Conservation (phyloP, 2,113 vertebrate species). For the Smithornis capensis region DNA sequence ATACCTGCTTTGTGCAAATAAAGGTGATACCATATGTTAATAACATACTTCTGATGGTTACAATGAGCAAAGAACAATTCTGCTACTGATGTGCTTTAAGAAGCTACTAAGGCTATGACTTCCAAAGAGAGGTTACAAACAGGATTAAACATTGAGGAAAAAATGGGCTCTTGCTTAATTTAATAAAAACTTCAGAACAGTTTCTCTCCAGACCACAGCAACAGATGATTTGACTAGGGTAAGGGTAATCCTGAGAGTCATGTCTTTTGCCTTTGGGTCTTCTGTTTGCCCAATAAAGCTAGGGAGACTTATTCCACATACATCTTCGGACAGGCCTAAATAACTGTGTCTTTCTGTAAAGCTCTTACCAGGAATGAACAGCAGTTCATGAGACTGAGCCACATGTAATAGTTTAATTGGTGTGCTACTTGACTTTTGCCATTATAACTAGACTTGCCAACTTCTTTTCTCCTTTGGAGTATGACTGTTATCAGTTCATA, state of each 20-base stretch:
- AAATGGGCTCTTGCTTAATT: neutral
- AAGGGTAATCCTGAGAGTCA: neutral
- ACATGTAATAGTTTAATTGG: fast-evolving
- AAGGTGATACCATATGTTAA: neutral
- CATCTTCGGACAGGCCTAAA: neutral
- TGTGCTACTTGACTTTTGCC: neutral
- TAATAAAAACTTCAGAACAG: neutral
- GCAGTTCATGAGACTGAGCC: neutral
- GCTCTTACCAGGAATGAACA: neutral
- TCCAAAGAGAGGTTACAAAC: neutral
- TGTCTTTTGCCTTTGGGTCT: neutral
- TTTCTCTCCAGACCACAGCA: neutral
- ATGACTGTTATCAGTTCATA: neutral
- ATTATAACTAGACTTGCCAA: neutral
- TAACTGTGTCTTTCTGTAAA: neutral
- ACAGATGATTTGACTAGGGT: neutral
- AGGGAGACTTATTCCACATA: neutral
- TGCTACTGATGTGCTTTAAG: neutral
- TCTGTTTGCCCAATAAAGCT: neutral
- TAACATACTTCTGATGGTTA: conserved; percentile 39
- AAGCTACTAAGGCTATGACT: neutral
- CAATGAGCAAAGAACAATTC: conserved; percentile 45
- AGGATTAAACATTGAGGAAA: neutral
- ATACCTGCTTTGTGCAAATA: neutral
- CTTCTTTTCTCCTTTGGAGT: neutral